These are phyloP conservation scores for Atopsyche davidsoni DNA, from an alignment of 1,140 invertebrate species.

Conservation along the genomic window DNA sequence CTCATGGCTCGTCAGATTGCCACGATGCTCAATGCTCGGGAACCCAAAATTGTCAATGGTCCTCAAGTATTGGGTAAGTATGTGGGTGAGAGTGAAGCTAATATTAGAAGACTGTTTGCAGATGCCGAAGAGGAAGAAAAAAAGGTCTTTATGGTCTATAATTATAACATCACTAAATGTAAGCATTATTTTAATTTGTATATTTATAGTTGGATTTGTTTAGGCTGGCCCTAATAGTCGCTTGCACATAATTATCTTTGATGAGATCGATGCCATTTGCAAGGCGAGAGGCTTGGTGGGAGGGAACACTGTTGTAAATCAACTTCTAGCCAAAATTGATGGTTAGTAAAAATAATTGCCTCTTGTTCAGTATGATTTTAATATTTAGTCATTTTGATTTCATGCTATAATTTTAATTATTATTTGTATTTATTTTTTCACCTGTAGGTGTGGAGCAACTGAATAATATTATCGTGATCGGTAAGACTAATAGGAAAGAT, in stretches of 20 bases:
- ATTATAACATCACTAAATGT: not conserved
- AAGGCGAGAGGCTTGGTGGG: conserved; percentile 95
- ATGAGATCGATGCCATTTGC: conserved; percentile 99
- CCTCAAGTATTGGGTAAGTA: conserved; percentile 99
- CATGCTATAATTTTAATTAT: conserved; percentile 12
- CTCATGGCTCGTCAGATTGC: conserved; percentile 98
- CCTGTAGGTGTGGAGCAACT: conserved; percentile 90
- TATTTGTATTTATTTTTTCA: no score
- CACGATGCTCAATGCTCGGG: conserved; percentile 95
- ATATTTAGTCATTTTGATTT: not conserved
- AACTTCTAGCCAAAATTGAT: conserved; percentile 96
- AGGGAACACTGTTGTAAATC: conserved; percentile 95
- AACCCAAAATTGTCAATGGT: conserved; percentile 99
- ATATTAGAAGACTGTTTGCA: conserved; percentile 91
- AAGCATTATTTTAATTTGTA: no score
- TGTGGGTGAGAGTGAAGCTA: conserved; percentile 97
- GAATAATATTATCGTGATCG: conserved; percentile 99
- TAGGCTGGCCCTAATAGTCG: no score
- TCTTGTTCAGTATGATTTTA: not conserved
- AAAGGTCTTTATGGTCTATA: no score
- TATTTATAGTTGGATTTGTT: conserved; percentile 74
- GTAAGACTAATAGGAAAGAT: conserved; percentile 93
- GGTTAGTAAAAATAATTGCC: no score
- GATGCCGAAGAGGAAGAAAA: conserved; percentile 99
- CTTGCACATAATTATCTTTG: conserved; percentile 98